phyloP scores from a whole-genome alignment of 1,140 invertebrate genomes.

The Pectinophora gossypiella region DNA sequence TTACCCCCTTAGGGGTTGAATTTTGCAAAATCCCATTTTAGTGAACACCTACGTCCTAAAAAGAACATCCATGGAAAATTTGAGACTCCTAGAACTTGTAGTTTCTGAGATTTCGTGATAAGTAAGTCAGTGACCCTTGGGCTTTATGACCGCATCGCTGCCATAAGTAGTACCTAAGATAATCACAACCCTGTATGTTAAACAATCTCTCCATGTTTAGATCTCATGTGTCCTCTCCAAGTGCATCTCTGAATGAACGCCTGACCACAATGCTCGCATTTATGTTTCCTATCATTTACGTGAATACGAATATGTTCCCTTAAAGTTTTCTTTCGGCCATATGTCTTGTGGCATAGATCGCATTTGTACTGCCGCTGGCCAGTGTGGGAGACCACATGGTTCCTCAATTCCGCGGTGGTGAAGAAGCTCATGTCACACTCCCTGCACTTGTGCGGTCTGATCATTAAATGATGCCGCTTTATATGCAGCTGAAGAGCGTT shows the following conservation, averaged over 20 bases:
- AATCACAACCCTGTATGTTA: too few relatives aligned
- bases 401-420: constrained; percentile 28
- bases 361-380: constrained; percentile 83
- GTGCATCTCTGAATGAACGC: constrained; percentile 42
- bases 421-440: constrained; percentile 25
- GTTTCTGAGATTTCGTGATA: too few relatives aligned
- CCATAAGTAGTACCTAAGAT: too few relatives aligned
- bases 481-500: constrained; percentile 17
- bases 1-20: too few relatives aligned
- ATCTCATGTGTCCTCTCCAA: constrained; percentile 28
- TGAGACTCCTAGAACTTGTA: too few relatives aligned
- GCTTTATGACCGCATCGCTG: too few relatives aligned
- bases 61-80: too few relatives aligned
- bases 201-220: constrained; percentile 21
- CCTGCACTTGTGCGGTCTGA: constrained; percentile 12
- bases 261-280: constrained; percentile 58
- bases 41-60: too few relatives aligned
- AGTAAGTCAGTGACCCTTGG: too few relatives aligned
- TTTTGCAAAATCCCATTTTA: too few relatives aligned
- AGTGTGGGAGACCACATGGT: constrained; percentile 74
- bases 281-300: constrained; percentile 60
- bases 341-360: constrained; percentile 78
- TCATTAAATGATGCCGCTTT: constrained; percentile 29
- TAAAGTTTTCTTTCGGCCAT: constrained; percentile 74
- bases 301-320: constrained; percentile 69